Evolutionary conservation across 2,888 invertebrate species (phyloP), one percentile per base, ranked within the genome.

Genomic region (Torymus aiolomorphi): DNA sequence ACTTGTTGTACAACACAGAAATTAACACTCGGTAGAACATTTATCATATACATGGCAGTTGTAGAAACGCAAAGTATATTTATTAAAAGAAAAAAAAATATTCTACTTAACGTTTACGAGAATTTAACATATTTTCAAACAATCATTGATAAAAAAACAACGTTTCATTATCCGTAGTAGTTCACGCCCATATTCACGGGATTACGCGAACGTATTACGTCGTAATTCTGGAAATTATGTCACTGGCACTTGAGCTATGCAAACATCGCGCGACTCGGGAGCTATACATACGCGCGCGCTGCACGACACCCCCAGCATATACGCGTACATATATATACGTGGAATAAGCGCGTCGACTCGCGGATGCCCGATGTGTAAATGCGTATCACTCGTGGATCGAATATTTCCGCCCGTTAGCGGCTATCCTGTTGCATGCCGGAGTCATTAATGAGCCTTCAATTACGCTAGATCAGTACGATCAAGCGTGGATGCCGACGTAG

Each of bases 401-500:
- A 79, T 78, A 80, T 77, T 76, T 81, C 78, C 74, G 78, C n/a
- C 73, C 56, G 80, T 75, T 75, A 67, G 61, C 82, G 74, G 82
- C 80, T 83, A 78, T 79, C 80, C 77, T 65, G 80, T 80, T 61
- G 78, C 78, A 77, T 76, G 54, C 67, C 81, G 66, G 54, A 20
- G 63, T 79, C 84, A 84, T 85, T 86, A 86, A 86, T 86, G 86
- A 78, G 73, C 75, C 80, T 73, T 80, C 77, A 77, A 80, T 80
- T 77, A 77, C 77, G 77, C 57, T 67, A 72, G 80, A 80, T 80
- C 80, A 62, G 80, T 72, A 67, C 67, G 72, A 80, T 80, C 72
- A 76, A 80, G 67, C 80, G 54, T 24, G 76, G 62, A 72, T 67
- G 57, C 70, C 69, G 56, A 49, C 49, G 56, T 8, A 62, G 73